Evolutionary conservation across 2,888 invertebrate genomes (phyloP), one percentile per base, ranked within the genome.

Genomic region (Clusia tigrina): DNA sequence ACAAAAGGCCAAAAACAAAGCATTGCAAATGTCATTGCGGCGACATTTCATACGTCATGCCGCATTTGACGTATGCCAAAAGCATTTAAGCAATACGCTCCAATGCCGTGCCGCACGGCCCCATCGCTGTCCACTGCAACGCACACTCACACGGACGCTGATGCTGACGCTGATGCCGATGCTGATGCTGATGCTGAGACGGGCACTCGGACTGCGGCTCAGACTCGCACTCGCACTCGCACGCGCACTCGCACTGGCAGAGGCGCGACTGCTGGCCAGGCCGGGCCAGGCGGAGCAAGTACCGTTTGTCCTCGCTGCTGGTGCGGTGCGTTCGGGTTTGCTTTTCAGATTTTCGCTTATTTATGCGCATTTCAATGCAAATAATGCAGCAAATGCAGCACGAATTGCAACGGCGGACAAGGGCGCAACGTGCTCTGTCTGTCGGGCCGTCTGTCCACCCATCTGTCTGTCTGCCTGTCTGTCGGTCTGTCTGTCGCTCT

Each of bases 31-130:
- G 63, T 63, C 63, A 60, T 55, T 56, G 63, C 46, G n/a, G n/a
- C n/a, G 56, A 63, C 60, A 63, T 55, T 60, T 60, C 59, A 52
- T 61, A 60, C 37, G 61, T 60, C 64, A 61, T 56, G 38, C 48
- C 64, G 73, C 69, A 71, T 68, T 73, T 74, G 73, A 74, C 73
- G 73, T 71, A 71, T 73, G 73, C 74, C 70, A 71, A 71, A 69
- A 69, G 71, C 70, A 71, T 73, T 73, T 74, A 70, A 71, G 71
- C 67, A 48, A 22, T 48, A 12, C 32, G 48, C 22, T 12, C 32
- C 32, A 32, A 32, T 12, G n/a, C n/a, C n/a, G n/a, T n/a, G n/a
- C n/a, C n/a, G n/a, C n/a, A 5, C 32, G 5, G 5, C 32, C 32
- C 32, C 32, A 5, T 42, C n/a, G 15, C n/a, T 3, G 32, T 15